Evolutionary conservation across 1,140 invertebrate species (phyloP).

Genomic region (Orchestia grillus): DNA sequence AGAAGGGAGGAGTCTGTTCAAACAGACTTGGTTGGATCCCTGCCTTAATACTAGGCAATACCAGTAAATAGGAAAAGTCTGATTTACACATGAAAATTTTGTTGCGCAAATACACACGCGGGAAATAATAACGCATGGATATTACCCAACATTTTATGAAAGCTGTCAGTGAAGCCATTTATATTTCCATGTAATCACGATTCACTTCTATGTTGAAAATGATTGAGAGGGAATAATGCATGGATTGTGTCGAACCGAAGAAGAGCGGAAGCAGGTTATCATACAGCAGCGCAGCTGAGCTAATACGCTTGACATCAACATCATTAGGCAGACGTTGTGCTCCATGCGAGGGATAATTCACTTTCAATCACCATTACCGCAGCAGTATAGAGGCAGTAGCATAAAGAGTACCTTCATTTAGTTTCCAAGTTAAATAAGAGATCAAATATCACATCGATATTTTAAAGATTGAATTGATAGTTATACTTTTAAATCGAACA

Average conservation of each 20-base stretch:
- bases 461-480: too few relatives aligned
- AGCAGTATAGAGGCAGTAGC: too few relatives aligned
- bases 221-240: neutral
- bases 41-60: neutral
- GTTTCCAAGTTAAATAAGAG: too few relatives aligned
- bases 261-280: neutral
- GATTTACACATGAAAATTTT: neutral
- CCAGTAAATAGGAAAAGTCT: neutral
- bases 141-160: neutral
- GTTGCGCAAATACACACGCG: neutral
- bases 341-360: too few relatives aligned
- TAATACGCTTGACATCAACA: too few relatives aligned
- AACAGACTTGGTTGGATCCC: neutral
- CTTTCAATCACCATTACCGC: too few relatives aligned
- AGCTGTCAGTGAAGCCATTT: too few relatives aligned
- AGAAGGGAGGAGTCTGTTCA: neutral
- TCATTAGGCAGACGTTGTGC: too few relatives aligned
- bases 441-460: too few relatives aligned
- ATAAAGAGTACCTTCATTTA: too few relatives aligned
- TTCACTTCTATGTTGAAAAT: neutral
- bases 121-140: neutral
- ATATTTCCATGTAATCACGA: neutral
- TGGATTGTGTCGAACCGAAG: neutral
- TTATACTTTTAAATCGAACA: too few relatives aligned
- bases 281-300: neutral